Evolutionary conservation across 2,113 vertebrate species (phyloP).

Genomic region (Tachuris rubrigastra): DNA sequence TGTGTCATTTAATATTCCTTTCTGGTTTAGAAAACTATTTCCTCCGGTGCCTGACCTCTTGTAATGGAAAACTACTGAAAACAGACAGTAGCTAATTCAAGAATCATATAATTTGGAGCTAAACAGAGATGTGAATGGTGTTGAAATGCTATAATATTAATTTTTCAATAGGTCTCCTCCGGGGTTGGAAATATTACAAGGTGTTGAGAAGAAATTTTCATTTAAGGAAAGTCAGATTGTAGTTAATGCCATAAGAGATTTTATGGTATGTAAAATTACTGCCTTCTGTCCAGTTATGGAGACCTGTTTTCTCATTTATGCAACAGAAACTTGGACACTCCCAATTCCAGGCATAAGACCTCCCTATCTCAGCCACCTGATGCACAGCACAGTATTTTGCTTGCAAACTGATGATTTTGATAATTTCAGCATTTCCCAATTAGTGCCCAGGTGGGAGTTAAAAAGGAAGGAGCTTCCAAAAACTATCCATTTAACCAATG

Average conservation of each 20-base stretch:
- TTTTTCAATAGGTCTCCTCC: neutral
- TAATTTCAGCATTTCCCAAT: neutral
- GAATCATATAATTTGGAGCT: conserved; percentile 44
- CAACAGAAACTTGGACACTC: neutral
- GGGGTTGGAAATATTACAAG: neutral
- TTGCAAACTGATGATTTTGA: neutral
- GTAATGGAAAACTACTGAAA: conserved; percentile 56
- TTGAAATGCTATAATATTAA: neutral
- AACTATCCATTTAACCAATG: neutral
- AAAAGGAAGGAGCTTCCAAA: neutral
- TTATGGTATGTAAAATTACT: neutral
- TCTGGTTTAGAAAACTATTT: conserved; percentile 66
- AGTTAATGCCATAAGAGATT: neutral
- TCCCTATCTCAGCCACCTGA: neutral
- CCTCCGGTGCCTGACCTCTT: conserved; percentile 57
- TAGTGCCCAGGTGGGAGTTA: neutral
- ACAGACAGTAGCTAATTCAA: conserved; percentile 57
- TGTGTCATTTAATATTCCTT: conserved; percentile 57
- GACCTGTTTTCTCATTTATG: neutral
- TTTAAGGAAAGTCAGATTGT: neutral
- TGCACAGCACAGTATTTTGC: accelerated
- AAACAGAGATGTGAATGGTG: conserved; percentile 9
- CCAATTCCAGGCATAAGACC: neutral
- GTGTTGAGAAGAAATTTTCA: neutral
- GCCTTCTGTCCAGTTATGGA: neutral